Percentiles rank a stretch among this genome's conserved stretches.
Evolutionary conservation across 2,888 invertebrate genomes (phyloP).

Genomic region (Hofmannophila pseudospretella): DNA sequence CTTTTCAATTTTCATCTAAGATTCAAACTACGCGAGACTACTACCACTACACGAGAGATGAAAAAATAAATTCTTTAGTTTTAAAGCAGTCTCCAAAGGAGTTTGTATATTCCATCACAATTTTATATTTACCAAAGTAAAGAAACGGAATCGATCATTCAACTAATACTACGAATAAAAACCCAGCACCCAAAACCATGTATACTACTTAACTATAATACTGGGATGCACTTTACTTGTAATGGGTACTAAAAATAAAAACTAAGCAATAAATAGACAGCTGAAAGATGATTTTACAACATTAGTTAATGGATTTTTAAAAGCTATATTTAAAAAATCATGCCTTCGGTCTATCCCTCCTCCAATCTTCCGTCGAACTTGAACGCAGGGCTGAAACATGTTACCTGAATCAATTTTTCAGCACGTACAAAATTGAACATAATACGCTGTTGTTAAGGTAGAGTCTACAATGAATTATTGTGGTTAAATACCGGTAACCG

Average conservation of each 20-base stretch:
- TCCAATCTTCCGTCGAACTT: too few species aligned
- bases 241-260: constrained; percentile 36
- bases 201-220: constrained; percentile 60
- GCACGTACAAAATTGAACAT: too few species aligned
- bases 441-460: too few species aligned
- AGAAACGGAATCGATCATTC: constrained; percentile 35
- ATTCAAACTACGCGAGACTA: constrained; percentile 44
- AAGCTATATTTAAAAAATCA: constrained; percentile 12
- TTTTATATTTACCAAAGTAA: constrained; percentile 23
- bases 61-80: constrained; percentile 39
- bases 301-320: constrained; percentile 1
- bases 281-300: constrained; percentile 7
- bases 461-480: too few species aligned
- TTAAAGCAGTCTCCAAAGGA: constrained; percentile 35
- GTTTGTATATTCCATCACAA: constrained; percentile 33
- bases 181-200: constrained; percentile 64
- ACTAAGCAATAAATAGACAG: constrained; percentile 11
- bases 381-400: too few species aligned
- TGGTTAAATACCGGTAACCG: too few species aligned
- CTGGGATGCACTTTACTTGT: constrained; percentile 72
- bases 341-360: constrained; percentile 11
- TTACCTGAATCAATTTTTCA: too few species aligned
- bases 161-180: constrained; percentile 38
- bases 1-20: constrained; percentile 32
- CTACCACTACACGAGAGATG: constrained; percentile 29